Evolutionary conservation across 1,140 invertebrate genomes (phyloP), one percentile per base, ranked within the genome.

Genomic region (Bilobella aurantiaca): DNA sequence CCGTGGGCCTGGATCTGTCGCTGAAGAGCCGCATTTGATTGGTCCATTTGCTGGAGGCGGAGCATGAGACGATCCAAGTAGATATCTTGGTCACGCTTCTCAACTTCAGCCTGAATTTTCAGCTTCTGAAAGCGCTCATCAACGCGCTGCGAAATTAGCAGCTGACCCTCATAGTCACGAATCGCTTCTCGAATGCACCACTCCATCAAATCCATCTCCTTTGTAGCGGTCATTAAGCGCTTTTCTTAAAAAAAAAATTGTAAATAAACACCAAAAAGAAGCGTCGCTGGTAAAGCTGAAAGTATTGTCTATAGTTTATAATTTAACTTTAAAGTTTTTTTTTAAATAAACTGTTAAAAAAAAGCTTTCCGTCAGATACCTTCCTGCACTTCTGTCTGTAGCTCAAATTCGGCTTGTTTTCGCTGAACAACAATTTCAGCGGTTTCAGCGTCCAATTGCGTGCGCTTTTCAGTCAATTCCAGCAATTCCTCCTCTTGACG

Each of bases 111-210:
- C 32, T 69, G 37, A 0, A 31, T 34, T n/a, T 63, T 61, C 27
- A 73, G 37, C 46, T 68, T 68, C 27, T 68, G 57, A 18, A 69
- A 58, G 37, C 79, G 73, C 3, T 76, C 66, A 29, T 81, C 69
- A 62, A 83, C 80, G 18, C 77, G 74, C n/a, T 75, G 67, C 14
- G 82, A 71, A 59, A 78, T 75, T 31, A 75, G 75, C 21, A 80
- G 74, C 65, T 83, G 81, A 1, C 70, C 69, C 37, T 82, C 78
- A n/a, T 80, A 75, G 65, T 78, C 81, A 69, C 78, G 80, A 53
- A 80, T 77, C 37, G 79, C 78, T 1, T 83, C 67, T 27, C 79
- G 79, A 49, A 78, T 62, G 30, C 65, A 68, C 62, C 59, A 68
- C 66, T 73, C 63, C 58, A 64, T 58, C 42, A 64, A 65, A 42